phyloP scores from a whole-genome alignment of 64 coral and sea anemone species.

The Orbicella faveolata region DNA sequence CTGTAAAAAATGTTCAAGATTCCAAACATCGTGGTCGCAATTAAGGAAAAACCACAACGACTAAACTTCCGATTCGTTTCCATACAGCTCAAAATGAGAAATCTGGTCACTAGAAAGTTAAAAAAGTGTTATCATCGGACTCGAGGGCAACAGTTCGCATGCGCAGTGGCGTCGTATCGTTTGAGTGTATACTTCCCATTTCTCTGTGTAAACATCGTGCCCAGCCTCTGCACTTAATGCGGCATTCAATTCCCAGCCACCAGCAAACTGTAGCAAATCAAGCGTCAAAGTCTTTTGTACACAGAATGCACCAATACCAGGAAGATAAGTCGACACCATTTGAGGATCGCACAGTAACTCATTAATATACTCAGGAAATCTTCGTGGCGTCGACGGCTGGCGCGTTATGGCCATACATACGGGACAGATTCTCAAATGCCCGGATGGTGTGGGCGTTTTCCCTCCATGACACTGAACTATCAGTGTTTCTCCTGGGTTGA shows the following conservation, averaged over 20 bases:
- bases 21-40: too few species aligned
- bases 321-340: not conserved
- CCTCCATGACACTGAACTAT: not conserved
- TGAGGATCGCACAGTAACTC: conserved; percentile 3
- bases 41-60: too few species aligned
- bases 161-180: conserved; percentile 8
- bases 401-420: not conserved
- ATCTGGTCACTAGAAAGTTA: not conserved
- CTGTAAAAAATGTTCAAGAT: too few species aligned
- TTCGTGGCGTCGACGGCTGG: not conserved
- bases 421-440: conserved; percentile 5
- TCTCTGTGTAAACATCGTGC: conserved; percentile 23
- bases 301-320: not conserved
- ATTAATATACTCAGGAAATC: conserved; percentile 15
- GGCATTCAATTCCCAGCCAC: not conserved
- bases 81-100: too few species aligned
- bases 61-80: too few species aligned
- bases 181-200: conserved; percentile 10
- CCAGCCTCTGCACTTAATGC: not conserved
- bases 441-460: not conserved
- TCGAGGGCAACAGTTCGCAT: not conserved
- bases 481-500: not conserved
- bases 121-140: not conserved
- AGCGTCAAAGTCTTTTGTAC: not conserved
- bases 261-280: not conserved